Evolutionary conservation across 2,888 invertebrate genomes (phyloP).

Genomic region (Apamea epomidion): DNA sequence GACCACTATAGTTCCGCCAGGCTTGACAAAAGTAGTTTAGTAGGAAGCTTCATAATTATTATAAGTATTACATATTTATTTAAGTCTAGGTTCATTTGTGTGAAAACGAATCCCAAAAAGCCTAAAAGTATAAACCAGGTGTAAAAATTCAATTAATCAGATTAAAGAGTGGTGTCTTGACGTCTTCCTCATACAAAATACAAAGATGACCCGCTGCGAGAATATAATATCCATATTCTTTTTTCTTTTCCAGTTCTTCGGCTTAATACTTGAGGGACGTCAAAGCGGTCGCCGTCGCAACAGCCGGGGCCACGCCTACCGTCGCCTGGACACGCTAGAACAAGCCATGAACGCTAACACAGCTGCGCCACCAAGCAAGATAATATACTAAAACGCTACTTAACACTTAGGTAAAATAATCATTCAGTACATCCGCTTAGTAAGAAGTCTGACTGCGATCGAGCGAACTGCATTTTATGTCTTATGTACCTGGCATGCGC

Average conservation of each 20-base stretch:
- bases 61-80: background rate
- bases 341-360: constrained; percentile 85
- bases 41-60: background rate
- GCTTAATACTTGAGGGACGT: constrained; percentile 84
- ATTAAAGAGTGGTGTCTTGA: background rate
- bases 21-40: background rate
- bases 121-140: background rate
- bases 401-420: constrained; percentile 37
- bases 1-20: too few species aligned
- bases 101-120: background rate
- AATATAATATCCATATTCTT: constrained; percentile 4
- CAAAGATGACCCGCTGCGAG: background rate
- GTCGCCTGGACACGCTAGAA: constrained; percentile 86
- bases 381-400: constrained; percentile 79
- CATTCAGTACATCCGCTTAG: constrained; percentile 25
- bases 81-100: background rate
- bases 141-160: background rate
- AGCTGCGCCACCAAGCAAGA: constrained; percentile 86
- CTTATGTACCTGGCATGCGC: background rate
- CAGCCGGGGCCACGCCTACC: constrained; percentile 86
- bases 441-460: constrained; percentile 20
- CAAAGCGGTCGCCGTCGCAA: constrained; percentile 83
- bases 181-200: background rate
- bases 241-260: constrained; percentile 80
- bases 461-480: constrained; percentile 14